Conservation (phyloP, 2,113 vertebrate species). For the Cranoglanis bouderius region DNA sequence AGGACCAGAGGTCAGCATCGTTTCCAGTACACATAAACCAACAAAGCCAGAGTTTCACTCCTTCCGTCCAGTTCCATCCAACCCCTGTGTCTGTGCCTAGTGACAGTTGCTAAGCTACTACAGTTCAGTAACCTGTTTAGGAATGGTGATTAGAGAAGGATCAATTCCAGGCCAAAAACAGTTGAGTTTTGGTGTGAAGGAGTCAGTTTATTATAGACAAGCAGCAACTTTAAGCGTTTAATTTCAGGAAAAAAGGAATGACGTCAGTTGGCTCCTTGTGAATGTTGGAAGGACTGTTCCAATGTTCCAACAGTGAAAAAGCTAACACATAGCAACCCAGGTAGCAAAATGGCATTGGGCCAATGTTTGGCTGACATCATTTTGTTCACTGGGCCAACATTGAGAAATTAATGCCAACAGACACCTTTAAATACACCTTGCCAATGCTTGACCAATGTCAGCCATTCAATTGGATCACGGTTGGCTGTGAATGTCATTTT, state of each 20-base stretch:
- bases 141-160: not conserved
- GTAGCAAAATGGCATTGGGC: not conserved
- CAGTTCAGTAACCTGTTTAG: not conserved
- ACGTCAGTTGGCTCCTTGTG: not conserved
- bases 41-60: not conserved
- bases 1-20: not conserved
- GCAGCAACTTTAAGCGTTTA: not conserved
- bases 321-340: not conserved
- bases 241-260: not conserved
- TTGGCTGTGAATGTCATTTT: not conserved
- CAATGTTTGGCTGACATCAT: not conserved
- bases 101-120: not conserved
- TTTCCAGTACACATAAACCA: not conserved
- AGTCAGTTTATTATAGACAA: not conserved
- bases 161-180: not conserved
- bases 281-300: too few relatives aligned
- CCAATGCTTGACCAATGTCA: not conserved
- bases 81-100: not conserved
- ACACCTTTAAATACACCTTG: not conserved
- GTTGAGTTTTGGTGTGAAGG: not conserved
- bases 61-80: not conserved
- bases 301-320: not conserved
- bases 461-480: not conserved
- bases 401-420: not conserved
- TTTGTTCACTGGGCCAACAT: not conserved